phyloP scores from a whole-genome alignment of 2,888 invertebrate genomes.

The Pantelozetes paolii region DNA sequence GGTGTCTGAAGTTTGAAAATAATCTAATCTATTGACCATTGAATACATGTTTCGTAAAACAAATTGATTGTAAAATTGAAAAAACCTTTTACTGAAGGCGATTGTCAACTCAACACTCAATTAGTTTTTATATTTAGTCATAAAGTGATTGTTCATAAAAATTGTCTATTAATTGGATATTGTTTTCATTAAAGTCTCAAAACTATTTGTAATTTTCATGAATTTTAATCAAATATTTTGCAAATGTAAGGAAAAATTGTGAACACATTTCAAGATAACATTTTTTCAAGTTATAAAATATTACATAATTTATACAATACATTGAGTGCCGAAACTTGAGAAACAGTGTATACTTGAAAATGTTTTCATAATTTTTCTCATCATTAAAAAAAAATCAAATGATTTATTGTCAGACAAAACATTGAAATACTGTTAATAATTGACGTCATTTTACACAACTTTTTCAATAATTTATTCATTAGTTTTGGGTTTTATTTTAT shows the following conservation, averaged over 20 bases:
- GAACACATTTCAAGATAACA: not conserved
- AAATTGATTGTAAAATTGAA: not conserved
- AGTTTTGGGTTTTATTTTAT: slow-evolving; percentile 4
- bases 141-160: no score
- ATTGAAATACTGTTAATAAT: not conserved
- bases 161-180: no score
- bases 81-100: not conserved
- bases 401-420: not conserved
- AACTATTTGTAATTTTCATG: no score
- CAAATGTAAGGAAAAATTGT: not conserved
- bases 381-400: not conserved
- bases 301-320: slow-evolving; percentile 22
- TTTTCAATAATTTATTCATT: slow-evolving; percentile 6
- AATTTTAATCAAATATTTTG: not conserved
- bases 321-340: slow-evolving; percentile 28
- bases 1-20: not conserved
- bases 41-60: not conserved
- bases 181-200: no score
- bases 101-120: not conserved
- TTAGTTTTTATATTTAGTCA: not conserved
- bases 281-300: slow-evolving; percentile 23
- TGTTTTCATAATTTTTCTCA: not conserved
- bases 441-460: not conserved
- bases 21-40: not conserved
- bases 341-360: not conserved